phyloP scores from a whole-genome alignment of 2,113 vertebrate genomes.

The Platysteira castanea region DNA sequence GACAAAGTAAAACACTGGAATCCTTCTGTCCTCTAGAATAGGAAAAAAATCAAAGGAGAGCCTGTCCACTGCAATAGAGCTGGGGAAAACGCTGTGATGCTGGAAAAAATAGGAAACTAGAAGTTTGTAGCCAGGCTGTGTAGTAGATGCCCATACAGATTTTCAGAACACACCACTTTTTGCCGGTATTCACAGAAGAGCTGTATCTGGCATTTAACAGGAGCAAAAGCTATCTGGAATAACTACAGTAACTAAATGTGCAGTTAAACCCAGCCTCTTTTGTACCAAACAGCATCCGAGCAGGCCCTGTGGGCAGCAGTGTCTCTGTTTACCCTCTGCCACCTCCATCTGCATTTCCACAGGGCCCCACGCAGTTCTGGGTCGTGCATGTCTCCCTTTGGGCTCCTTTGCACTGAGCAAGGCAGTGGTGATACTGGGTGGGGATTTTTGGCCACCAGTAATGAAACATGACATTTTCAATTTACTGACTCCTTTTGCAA shows the following conservation, averaged over 20 bases:
- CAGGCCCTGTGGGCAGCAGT: neutral
- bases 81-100: neutral
- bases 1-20: neutral
- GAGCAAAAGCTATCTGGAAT: neutral
- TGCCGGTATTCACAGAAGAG: neutral
- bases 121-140: neutral
- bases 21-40: neutral
- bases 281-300: neutral
- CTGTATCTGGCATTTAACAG: neutral
- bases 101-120: neutral
- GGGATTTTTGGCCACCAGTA: neutral
- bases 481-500: neutral
- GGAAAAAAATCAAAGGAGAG: neutral
- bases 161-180: neutral
- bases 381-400: rapidly evolving
- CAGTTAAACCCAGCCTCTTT: neutral
- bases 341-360: neutral
- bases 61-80: neutral
- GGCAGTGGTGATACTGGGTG: neutral
- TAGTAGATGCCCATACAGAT: neutral
- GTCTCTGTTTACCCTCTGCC: neutral
- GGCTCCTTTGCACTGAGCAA: neutral
- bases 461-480: neutral
- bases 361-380: rapidly evolving
- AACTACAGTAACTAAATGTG: neutral